Evolutionary conservation across 2,888 invertebrate species (phyloP).

Genomic region (Nemotelus pantherinus): DNA sequence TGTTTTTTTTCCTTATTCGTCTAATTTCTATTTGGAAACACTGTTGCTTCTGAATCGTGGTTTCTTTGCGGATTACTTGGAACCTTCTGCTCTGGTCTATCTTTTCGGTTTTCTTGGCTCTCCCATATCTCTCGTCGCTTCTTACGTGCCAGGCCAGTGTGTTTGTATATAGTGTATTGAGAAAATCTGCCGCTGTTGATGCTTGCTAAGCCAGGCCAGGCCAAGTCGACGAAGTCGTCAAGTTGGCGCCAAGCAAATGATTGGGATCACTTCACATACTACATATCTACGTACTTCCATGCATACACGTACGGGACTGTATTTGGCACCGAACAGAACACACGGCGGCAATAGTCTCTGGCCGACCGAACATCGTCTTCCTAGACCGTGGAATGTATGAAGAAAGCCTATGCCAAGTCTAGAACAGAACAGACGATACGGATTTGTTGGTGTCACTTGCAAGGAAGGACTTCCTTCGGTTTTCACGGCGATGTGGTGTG

Average conservation of each 20-base stretch:
- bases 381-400: not conserved
- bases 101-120: no score
- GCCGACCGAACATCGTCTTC: no score
- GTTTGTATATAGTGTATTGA: no score
- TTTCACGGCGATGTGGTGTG: constrained; percentile 1
- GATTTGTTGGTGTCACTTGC: not conserved
- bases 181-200: not conserved
- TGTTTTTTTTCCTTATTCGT: not conserved
- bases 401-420: constrained; percentile 1
- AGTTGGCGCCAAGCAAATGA: constrained; percentile 50
- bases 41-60: not conserved
- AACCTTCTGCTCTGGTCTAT: no score
- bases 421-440: constrained; percentile 8
- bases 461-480: constrained; percentile 44
- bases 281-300: not conserved
- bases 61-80: no score
- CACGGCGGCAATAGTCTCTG: constrained; percentile 14
- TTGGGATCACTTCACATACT: constrained; percentile 25
- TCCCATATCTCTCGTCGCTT: no score
- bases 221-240: constrained; percentile 47
- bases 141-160: no score
- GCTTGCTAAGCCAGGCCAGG: not conserved
- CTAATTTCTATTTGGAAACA: constrained; percentile 9
- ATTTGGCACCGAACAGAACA: not conserved
- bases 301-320: constrained; percentile 31